Percentiles rank a stretch among this genome's conserved stretches.
Evolutionary conservation across 2,888 invertebrate genomes (phyloP).

Genomic region (Cryptus viduatorius): DNA sequence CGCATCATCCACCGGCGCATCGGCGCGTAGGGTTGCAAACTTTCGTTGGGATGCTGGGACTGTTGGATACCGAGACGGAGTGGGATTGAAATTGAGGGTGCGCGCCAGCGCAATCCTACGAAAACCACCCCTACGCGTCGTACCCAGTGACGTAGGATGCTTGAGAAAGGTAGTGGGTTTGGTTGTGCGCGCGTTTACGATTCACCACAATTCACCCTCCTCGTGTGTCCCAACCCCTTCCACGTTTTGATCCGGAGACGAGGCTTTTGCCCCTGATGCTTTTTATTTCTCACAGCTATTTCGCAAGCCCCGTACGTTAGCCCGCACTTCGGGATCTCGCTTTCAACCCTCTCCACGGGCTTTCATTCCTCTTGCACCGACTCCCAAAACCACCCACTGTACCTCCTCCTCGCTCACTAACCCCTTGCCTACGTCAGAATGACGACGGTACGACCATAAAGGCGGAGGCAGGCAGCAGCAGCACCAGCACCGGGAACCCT

Average conservation of each 20-base stretch:
- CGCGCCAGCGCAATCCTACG: slow-evolving; percentile 61
- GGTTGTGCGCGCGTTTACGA: slow-evolving; percentile 63
- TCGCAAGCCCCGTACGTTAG: slow-evolving; percentile 63
- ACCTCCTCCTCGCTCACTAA: slow-evolving; percentile 53
- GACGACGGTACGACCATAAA: slow-evolving; percentile 59
- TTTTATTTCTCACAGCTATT: slow-evolving; percentile 67
- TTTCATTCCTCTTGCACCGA: slow-evolving; percentile 20
- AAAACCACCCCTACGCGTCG: slow-evolving; percentile 41
- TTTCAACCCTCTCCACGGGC: slow-evolving; percentile 47
- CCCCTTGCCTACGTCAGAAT: slow-evolving; percentile 67
- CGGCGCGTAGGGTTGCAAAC: slow-evolving; percentile 24
- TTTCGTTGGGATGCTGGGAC: slow-evolving; percentile 38
- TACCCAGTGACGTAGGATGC: slow-evolving; percentile 50
- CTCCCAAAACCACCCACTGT: slow-evolving; percentile 21
- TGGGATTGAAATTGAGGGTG: slow-evolving; percentile 35
- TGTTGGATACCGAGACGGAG: not conserved
- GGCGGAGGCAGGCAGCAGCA: slow-evolving; percentile 65
- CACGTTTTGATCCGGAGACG: slow-evolving; percentile 36
- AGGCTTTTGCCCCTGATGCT: slow-evolving; percentile 61
- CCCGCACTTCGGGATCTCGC: slow-evolving; percentile 63
- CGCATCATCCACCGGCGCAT: slow-evolving; percentile 40
- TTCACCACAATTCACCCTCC: slow-evolving; percentile 47
- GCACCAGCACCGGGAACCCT: slow-evolving; percentile 62
- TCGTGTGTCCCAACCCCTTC: not conserved
- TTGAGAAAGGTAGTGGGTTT: slow-evolving; percentile 52